A percentile compares a stretch with the other conserved stretches of the same genome.
phyloP scores from a whole-genome alignment of 2,113 vertebrate species.

The Ammodytes marinus region DNA sequence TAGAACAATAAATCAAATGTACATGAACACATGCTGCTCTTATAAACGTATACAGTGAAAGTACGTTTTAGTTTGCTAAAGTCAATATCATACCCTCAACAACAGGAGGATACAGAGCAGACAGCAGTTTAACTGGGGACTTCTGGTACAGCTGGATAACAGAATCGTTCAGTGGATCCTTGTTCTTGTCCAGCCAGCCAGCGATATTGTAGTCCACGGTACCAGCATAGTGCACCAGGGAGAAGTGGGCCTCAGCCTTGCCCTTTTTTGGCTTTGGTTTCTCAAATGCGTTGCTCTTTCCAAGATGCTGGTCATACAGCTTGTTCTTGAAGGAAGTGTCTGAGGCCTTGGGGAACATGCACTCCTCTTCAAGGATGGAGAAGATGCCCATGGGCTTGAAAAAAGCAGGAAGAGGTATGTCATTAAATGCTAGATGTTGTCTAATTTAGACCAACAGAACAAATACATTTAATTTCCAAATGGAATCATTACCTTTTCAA shows the following conservation, averaged over 20 bases:
- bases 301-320: slow-evolving; percentile 79
- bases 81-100: slow-evolving; percentile 61
- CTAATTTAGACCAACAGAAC: too few species aligned
- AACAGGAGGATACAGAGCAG: slow-evolving; percentile 53
- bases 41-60: background rate
- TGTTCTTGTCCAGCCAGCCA: slow-evolving; percentile 81
- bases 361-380: slow-evolving; percentile 86
- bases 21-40: too few species aligned
- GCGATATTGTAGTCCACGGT: slow-evolving; percentile 89
- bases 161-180: slow-evolving; percentile 80
- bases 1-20: too few species aligned
- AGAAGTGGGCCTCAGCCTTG: slow-evolving; percentile 90
- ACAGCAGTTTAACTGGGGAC: slow-evolving; percentile 74
- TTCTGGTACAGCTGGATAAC: slow-evolving; percentile 79
- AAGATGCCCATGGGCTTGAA: slow-evolving; percentile 86
- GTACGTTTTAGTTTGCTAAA: background rate
- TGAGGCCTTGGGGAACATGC: slow-evolving; percentile 81
- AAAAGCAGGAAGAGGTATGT: too few species aligned
- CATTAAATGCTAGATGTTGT: too few species aligned
- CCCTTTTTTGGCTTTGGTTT: slow-evolving; percentile 92
- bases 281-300: slow-evolving; percentile 80
- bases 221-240: slow-evolving; percentile 90
- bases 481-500: too few species aligned
- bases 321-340: slow-evolving; percentile 79
- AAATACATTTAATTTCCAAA: too few species aligned